Base-by-base conservation (phyloP, 2,797 vertebrate species). In the Notoglanidium macrostoma region DNA sequence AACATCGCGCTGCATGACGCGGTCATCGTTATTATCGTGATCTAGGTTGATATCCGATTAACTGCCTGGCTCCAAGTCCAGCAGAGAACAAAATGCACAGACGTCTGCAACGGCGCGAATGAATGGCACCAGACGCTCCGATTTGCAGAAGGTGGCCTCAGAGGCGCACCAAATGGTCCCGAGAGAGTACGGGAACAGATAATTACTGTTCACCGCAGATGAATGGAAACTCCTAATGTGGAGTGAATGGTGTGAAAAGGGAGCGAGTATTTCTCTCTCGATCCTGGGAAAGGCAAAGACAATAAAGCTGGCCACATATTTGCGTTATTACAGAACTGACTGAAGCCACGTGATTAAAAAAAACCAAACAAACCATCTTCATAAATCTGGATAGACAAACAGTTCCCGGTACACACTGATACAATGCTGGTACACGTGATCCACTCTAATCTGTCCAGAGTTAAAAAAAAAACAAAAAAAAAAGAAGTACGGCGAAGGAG, bases 371-470 rank as follows among this genome's bases (percentile, higher is more conserved):
- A 23, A 19, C 6, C 23, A 73, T 10, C 70, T 92, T 91, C 91
- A 93, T 92, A 93, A 95, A 94, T 92, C 92, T 91, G 90, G 85
- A 92, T 88, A 92, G 93, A 94, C 91, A 94, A 92, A 82, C 77
- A 0, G 23, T 46, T 81, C 44, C 35, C 12, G 55, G 84, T 76
- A 78, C 67, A 68, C 10, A 40, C 29, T 12, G 54, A 35, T 57
- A 35, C 54, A 57, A 40, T 59, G 14, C 51, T 57, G 61, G 85
- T 68, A 87, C 84, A 80, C 40, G 49, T 9, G 35, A 1, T n/a
- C 79, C 40, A 2, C 78, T 80, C 57, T 78, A 35, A 78, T 55
- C 51, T 46, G 78, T 55, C 51, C 29, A 11, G 29, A 32, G 11
- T 21, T 9, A 68, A 19, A 8, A 2, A 49, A 5, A 46, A 11